Conservation (phyloP, 2,113 vertebrate genomes). For the Progne subis region DNA sequence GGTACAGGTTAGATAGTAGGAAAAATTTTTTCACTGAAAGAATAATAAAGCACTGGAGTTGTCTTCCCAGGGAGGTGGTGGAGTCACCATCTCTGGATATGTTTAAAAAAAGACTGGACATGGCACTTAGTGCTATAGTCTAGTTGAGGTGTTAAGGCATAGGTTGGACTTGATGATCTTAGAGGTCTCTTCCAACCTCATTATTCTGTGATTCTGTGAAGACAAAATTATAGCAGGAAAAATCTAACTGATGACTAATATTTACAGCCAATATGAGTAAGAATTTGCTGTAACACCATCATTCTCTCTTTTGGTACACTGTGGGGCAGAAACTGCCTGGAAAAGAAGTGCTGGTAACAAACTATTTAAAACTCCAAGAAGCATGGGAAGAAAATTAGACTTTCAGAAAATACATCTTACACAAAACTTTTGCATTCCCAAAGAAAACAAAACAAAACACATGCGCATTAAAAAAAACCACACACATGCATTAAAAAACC, state of each 20-base stretch:
- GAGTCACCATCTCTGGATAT: too few species aligned
- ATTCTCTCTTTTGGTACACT: background rate
- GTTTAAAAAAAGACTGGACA: too few species aligned
- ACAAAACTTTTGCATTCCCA: background rate
- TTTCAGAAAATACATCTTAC: background rate
- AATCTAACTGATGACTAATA: background rate
- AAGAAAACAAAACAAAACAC: background rate
- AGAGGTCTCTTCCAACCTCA: too few species aligned
- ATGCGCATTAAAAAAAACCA: background rate
- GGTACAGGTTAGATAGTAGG: too few species aligned
- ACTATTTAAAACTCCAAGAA: background rate
- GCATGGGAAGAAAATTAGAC: background rate
- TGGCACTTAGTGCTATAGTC: too few species aligned
- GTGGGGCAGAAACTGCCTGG: background rate
- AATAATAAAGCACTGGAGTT: too few species aligned
- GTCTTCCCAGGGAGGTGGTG: too few species aligned
- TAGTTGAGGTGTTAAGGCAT: too few species aligned
- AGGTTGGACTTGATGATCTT: too few species aligned
- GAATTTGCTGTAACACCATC: background rate
- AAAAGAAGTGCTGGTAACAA: background rate
- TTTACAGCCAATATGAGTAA: background rate
- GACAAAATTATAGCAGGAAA: slow-evolving; percentile 29
- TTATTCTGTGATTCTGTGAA: too few species aligned
- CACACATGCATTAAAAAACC: background rate
- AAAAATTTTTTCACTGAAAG: too few species aligned